Evolutionary conservation across 2,113 vertebrate species (phyloP), one percentile per base, ranked within the genome.

Genomic region (Aphyosemion australe): DNA sequence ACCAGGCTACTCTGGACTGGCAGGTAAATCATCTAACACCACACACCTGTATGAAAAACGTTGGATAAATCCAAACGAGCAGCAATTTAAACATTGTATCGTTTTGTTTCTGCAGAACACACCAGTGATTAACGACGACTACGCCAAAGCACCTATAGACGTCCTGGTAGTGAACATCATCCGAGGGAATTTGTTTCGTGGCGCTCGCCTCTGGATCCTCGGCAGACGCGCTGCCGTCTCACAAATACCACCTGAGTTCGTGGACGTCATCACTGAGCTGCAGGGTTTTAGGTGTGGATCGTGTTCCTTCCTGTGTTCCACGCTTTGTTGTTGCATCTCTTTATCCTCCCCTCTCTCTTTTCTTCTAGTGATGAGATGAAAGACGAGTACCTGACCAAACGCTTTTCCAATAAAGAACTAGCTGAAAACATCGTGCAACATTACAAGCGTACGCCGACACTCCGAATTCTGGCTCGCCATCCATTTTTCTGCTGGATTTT

Each of bases 401-500:
- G 88, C 53, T 89, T 84, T 6, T 6, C 19, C 0, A 34, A 86
- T 0, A 3, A 39, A 1, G 7, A 31, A 1, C 54, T 85, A 0
- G 61, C 76, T 1, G 0, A 0, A 0, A 73, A 74, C 0, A 77
- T 94, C 6, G 18, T 88, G 0, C 9, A 31, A 0, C 87, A 87
- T 3, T 78, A 88, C n/a, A 91, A 84, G 50, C 45, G 19, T 1
- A 64, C 67, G 2, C 87, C 78, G 0, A 74, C 39, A 0, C 83
- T 94, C 4, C 3, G 15, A 0, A 70, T 72, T 11, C 75, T 92
- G 5, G 81, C 88, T 46, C 83, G 79, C 6, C 82, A 90, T 1
- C 93, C 93, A 0, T 87, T 92, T 13, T 52, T 88, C 41, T 88
- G 83, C 83, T 93, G 93, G 92, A 87, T 93, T 16, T 54, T 90